Evolutionary conservation across 2,888 invertebrate species (phyloP).

Genomic region (Yponomeuta evonymella): DNA sequence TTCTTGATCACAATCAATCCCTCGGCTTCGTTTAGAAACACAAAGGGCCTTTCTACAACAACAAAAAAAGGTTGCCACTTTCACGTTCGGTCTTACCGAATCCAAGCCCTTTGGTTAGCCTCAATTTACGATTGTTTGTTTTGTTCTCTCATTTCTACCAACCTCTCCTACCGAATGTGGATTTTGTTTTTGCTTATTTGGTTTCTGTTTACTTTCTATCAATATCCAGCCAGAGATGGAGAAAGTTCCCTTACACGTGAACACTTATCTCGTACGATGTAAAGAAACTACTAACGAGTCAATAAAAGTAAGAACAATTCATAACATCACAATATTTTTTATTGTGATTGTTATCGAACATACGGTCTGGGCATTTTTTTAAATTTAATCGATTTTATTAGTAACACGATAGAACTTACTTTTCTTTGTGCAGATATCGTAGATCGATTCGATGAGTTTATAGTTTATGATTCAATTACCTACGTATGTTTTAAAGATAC

Average conservation of each 20-base stretch:
- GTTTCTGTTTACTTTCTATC: slow-evolving; percentile 4
- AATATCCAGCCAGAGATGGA: neutral
- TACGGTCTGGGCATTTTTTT: neutral
- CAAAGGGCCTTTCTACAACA: neutral
- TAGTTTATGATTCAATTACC: slow-evolving; percentile 1
- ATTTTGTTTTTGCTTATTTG: neutral
- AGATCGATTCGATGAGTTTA: neutral
- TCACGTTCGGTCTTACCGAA: slow-evolving; percentile 13
- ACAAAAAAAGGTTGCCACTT: slow-evolving; percentile 5
- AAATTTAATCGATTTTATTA: neutral
- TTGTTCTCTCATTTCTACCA: slow-evolving; percentile 35
- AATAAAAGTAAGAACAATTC: neutral
- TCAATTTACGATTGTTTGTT: slow-evolving; percentile 64
- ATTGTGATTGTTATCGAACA: neutral
- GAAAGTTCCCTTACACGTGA: slow-evolving; percentile 5
- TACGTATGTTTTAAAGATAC: neutral
- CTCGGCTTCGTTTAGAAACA: neutral
- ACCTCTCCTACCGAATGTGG: slow-evolving; percentile 14
- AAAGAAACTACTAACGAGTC: neutral
- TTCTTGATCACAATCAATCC: neutral
- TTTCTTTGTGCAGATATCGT: neutral
- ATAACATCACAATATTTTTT: neutral
- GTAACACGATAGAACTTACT: neutral
- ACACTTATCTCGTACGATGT: neutral
- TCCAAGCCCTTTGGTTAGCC: slow-evolving; percentile 65